These are phyloP conservation scores for Adrianichthys oophorus DNA, from an alignment of 2,797 vertebrate genomes.

Conservation along the genomic window DNA sequence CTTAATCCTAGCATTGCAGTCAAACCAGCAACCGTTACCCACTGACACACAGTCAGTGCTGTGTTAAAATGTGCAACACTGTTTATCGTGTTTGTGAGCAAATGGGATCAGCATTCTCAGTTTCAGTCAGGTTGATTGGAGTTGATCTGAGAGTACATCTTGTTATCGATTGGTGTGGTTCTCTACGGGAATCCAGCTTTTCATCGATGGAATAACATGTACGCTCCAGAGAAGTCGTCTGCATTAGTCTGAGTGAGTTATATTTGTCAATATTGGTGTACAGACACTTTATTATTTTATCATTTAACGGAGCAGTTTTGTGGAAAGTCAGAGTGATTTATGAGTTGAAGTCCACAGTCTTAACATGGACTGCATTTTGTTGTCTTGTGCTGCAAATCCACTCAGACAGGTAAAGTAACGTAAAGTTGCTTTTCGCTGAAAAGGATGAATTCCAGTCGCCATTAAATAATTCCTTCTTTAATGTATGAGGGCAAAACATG, in stretches of 20 bases:
- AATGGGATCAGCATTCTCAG: constrained; percentile 43
- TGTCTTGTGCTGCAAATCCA: constrained; percentile 27
- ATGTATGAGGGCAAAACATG: constrained; percentile 73
- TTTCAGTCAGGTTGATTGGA: constrained; percentile 67
- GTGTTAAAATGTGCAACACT: constrained; percentile 9
- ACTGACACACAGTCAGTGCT: constrained; percentile 2
- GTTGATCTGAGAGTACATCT: constrained; percentile 69
- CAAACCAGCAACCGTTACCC: not conserved
- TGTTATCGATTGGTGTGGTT: constrained; percentile 77
- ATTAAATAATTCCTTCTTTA: constrained; percentile 70
- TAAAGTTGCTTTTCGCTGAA: constrained; percentile 23
- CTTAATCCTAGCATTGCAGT: not conserved
- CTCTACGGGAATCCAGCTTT: constrained; percentile 39
- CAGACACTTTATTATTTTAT: constrained; percentile 5
- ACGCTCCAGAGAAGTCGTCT: constrained; percentile 8
- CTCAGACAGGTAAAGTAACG: constrained; percentile 11
- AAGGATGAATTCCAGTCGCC: constrained; percentile 49
- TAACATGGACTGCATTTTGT: not conserved
- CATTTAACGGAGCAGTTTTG: too few relatives aligned
- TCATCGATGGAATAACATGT: constrained; percentile 36
- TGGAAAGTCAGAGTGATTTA: too few relatives aligned
- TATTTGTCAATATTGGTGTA: constrained; percentile 26
- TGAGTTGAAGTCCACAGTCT: not conserved
- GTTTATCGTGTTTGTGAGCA: constrained; percentile 15
- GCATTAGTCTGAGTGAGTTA: constrained; percentile 29